Percentiles rank a stretch among this genome's conserved stretches.
phyloP scores from a whole-genome alignment of 2,797 vertebrate genomes.

The Syndactyla subalaris region DNA sequence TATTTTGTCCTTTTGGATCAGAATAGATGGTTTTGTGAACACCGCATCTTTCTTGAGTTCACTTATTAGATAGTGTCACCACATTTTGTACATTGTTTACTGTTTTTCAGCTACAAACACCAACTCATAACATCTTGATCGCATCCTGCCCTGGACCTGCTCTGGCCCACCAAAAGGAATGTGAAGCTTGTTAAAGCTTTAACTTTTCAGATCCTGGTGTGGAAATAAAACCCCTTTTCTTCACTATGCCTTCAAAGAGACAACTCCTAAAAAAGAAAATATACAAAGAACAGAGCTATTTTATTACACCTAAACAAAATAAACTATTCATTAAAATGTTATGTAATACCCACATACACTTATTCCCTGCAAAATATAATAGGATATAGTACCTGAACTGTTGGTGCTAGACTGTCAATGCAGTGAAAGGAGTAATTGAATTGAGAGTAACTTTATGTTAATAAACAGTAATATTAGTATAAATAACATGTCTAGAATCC shows the following conservation, averaged over 20 bases:
- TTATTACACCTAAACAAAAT: background rate
- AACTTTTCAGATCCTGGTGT: background rate
- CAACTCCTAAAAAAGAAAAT: background rate
- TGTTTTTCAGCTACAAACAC: background rate
- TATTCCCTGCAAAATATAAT: background rate
- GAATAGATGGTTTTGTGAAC: background rate
- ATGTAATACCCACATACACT: background rate
- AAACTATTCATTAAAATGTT: background rate
- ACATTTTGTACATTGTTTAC: background rate
- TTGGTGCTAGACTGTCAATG: background rate
- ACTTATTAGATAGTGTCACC: background rate
- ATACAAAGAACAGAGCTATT: background rate
- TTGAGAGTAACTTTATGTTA: background rate
- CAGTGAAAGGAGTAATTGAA: background rate
- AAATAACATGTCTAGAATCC: background rate
- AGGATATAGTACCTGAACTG: background rate
- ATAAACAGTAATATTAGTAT: background rate
- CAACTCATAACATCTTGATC: background rate
- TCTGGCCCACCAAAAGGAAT: accelerated
- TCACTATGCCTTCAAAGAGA: background rate
- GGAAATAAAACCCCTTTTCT: background rate
- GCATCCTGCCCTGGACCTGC: background rate
- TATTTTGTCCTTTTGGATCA: background rate
- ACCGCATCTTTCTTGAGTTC: background rate
- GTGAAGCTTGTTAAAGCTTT: background rate